Evolutionary conservation across 2,888 invertebrate species (phyloP).

Genomic region (Drosophila villosipedis): DNA sequence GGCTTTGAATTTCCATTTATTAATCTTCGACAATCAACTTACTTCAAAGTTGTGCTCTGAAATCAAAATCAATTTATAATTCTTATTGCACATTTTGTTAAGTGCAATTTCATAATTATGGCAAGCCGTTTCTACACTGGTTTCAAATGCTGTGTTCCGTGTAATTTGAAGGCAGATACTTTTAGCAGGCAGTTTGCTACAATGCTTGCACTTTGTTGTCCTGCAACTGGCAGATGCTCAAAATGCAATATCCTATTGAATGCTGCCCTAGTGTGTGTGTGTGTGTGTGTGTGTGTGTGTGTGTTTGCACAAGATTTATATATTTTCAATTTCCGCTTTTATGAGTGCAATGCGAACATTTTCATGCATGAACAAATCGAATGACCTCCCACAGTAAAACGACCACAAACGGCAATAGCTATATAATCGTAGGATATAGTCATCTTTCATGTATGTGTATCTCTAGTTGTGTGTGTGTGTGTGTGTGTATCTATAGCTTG

Average conservation of each 20-base stretch:
- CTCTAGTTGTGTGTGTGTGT: background rate
- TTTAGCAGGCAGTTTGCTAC: constrained; percentile 28
- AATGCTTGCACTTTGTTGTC: constrained; percentile 30
- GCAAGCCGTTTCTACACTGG: background rate
- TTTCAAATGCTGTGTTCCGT: constrained; percentile 3
- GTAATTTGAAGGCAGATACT: constrained; percentile 33
- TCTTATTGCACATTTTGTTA: background rate
- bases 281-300: constrained; percentile 10
- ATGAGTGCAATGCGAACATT: constrained; percentile 69
- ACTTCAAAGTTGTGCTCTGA: background rate
- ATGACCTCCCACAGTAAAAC: constrained; percentile 50
- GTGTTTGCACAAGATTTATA: constrained; percentile 65
- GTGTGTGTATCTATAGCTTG: background rate
- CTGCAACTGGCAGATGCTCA: constrained; percentile 28
- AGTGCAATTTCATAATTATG: background rate
- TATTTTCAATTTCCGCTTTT: constrained; percentile 76
- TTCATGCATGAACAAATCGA: constrained; percentile 76
- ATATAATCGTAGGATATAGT: constrained; percentile 34
- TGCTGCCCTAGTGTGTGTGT: background rate
- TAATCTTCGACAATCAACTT: background rate
- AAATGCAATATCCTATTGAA: constrained; percentile 65
- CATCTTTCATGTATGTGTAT: constrained; percentile 4
- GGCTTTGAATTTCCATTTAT: background rate
- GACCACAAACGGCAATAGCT: constrained; percentile 63
- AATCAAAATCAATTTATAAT: constrained; percentile 2